Evolutionary conservation across 2,797 vertebrate species (phyloP), one percentile per base, ranked within the genome.

Genomic region (Anomalospiza imberbis): DNA sequence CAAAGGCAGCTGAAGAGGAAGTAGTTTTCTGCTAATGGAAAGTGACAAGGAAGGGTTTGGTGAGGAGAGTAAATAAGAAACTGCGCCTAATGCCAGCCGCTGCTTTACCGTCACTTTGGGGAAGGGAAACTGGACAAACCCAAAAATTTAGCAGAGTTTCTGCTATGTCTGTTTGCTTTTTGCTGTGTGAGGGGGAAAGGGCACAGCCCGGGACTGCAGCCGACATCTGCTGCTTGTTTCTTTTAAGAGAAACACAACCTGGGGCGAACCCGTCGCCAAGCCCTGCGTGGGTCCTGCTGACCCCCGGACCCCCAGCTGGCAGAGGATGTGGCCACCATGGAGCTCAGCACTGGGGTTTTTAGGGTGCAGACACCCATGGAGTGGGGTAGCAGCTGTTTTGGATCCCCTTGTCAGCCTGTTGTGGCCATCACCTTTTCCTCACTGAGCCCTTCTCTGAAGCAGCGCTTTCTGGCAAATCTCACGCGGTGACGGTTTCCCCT

Each of bases 171-270:
- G 78, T 80, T 94, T 85, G 79, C 45, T 34, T 91, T 93, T 81
- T 67, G 57, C 73, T 42, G 71, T 25, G 38, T 4, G 65, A 76
- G 81, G 88, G 83, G 93, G 88, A 88, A 89, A 91, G 81, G 87
- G 87, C 79, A 68, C n/a, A 58, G 80, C 60, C 63, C 0, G 0
- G 54, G 55, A 71, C 47, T 65, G 86, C 63, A 79, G 87, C 70
- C 25, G 25, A 89, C 93, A 94, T 95, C 95, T 97, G 92, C 93
- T 93, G 67, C 85, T 85, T 1, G 28, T 95, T 96, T 92, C 91
- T 93, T 74, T 82, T 45, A 60, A 85, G 45, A 80, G 47, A 94
- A 89, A 79, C 5, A n/a, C 72, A 74, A 58, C 63, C 68, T 29
- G 48, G 76, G 45, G 40, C 4, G 8, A 87, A 22, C 70, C 32